These are phyloP conservation scores for Tuta absoluta DNA, from an alignment of 2,888 invertebrate genomes.

Conservation along the genomic window DNA sequence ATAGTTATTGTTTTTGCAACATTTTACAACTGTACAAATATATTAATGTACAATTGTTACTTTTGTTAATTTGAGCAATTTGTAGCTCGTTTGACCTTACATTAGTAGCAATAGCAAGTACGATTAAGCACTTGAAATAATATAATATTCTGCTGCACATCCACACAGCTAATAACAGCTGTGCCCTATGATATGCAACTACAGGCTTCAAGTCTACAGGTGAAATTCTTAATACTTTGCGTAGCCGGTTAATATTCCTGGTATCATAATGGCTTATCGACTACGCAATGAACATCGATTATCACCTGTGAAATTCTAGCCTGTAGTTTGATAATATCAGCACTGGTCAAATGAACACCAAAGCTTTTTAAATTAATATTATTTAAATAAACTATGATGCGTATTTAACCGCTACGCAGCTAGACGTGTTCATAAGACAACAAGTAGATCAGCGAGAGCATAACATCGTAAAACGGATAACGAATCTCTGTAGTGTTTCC, in stretches of 20 bases:
- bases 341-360: too few relatives aligned
- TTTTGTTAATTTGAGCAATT: neutral
- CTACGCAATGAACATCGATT: too few relatives aligned
- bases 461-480: slow-evolving; percentile 12
- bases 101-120: neutral
- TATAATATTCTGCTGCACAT: too few relatives aligned
- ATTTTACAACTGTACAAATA: slow-evolving; percentile 28
- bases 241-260: too few relatives aligned
- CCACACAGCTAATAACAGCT: neutral
- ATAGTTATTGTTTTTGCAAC: slow-evolving; percentile 10
- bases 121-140: neutral
- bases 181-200: too few relatives aligned
- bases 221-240: too few relatives aligned
- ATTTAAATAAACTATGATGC: too few relatives aligned
- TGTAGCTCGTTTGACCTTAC: neutral
- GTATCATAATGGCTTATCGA: too few relatives aligned
- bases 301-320: too few relatives aligned
- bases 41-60: slow-evolving; percentile 18
- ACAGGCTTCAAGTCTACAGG: too few relatives aligned
- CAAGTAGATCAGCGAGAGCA: slow-evolving; percentile 2
- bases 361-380: too few relatives aligned
- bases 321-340: too few relatives aligned
- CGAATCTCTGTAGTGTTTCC: neutral
- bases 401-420: neutral
- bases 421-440: neutral